A percentile compares a stretch with the other conserved stretches of the same genome.
Evolutionary conservation across 1,140 invertebrate genomes (phyloP).

Genomic region (Drosophila sproati): DNA sequence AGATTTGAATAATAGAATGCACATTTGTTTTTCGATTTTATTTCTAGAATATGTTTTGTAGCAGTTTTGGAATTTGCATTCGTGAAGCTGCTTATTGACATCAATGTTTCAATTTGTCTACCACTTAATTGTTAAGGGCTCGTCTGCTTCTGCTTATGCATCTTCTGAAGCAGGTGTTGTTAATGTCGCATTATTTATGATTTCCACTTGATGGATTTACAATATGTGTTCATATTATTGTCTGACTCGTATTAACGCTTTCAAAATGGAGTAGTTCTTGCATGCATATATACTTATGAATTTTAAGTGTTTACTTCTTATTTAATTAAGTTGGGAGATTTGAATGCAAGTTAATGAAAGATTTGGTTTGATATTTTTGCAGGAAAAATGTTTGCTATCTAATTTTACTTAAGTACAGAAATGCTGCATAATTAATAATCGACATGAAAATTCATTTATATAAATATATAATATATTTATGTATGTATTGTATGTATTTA

Average conservation of each 20-base stretch:
- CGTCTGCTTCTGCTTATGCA: neutral
- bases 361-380: slow-evolving; percentile 45
- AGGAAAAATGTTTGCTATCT: slow-evolving; percentile 81
- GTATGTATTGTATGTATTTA: slow-evolving; percentile 8
- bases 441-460: slow-evolving; percentile 69
- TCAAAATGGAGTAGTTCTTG: slow-evolving; percentile 49
- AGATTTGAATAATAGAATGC: slow-evolving; percentile 23
- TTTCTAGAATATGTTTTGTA: slow-evolving; percentile 71
- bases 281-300: slow-evolving; percentile 51
- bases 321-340: slow-evolving; percentile 12
- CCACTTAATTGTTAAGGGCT: slow-evolving; percentile 43
- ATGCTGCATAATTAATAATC: slow-evolving; percentile 68
- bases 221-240: slow-evolving; percentile 28
- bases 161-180: slow-evolving; percentile 39
- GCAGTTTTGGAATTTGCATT: slow-evolving; percentile 49
- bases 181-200: slow-evolving; percentile 29
- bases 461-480: slow-evolving; percentile 32
- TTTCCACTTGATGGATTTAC: slow-evolving; percentile 38
- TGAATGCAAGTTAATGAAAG: slow-evolving; percentile 63
- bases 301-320: slow-evolving; percentile 13
- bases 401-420: slow-evolving; percentile 66
- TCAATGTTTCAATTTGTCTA: slow-evolving; percentile 72
- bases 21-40: slow-evolving; percentile 47
- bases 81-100: slow-evolving; percentile 75
- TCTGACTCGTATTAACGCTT: slow-evolving; percentile 40